Base-by-base conservation (phyloP, 2,797 vertebrate species). In the Acanthurus tractus region DNA sequence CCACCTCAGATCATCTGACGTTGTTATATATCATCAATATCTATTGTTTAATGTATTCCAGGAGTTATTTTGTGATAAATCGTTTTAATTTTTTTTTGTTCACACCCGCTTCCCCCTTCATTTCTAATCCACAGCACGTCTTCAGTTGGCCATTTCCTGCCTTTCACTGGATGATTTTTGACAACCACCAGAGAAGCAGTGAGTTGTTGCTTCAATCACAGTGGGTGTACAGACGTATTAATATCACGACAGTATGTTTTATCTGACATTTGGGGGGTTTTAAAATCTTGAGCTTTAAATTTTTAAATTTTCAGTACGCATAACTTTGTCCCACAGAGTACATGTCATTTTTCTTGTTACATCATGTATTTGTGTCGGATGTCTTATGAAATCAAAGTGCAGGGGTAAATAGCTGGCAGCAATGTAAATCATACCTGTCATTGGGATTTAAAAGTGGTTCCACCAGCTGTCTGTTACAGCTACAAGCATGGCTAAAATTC, bases 51-150 rank as follows among this genome's bases (percentile, higher is more conserved):
- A 89, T 76, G 69, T 70, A 77, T 84, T 85, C 36, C 62, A 45
- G 49, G 58, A 81, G 71, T 81, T 78, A 66, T 73, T 82, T 83
- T 79, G 54, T 91, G 86, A 91, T 82, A 6, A 86, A 92, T 74
- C 71, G 88, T 71, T 90, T 88, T 84, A 78, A 90, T 89, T 61
- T 62, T 42, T 42, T 59, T 70, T 57, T 36, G 50, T 70, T 64
- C 42, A 18, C 18, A 29, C 18, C 15, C 18, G 25, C 62, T 63
- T 68, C 55, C 70, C 18, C 55, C 25, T 29, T 65, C 68, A 56
- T 40, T 36, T 57, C 63, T 76, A 53, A 42, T 64, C 45, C 18
- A 0, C 45, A 22, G 50, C 22, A 49, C 61, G 52, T 59, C 3
- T 25, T 53, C 77, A 57, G 4, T 49, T 58, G 4, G 13, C 45